A percentile compares a stretch with the other conserved stretches of the same genome.
phyloP scores from a whole-genome alignment of 1,140 invertebrate species.

The Macrostomum lignano region DNA sequence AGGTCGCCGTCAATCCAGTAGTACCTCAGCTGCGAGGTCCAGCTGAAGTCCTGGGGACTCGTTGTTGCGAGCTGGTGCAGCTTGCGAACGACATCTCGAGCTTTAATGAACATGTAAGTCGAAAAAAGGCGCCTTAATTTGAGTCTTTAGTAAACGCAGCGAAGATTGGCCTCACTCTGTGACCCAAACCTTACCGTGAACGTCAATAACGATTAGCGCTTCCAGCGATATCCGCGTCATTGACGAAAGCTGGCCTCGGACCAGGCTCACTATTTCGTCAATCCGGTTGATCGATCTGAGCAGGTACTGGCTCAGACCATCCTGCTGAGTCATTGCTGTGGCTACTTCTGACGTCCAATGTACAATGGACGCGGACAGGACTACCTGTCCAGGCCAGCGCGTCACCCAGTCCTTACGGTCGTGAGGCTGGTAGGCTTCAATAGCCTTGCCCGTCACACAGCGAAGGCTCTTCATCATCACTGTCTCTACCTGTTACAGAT shows the following conservation, averaged over 20 bases:
- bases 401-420: slow-evolving; percentile 22
- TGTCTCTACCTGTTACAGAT: slow-evolving; percentile 19
- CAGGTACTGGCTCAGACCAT: slow-evolving; percentile 16
- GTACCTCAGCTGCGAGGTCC: slow-evolving; percentile 26
- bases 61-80: slow-evolving; percentile 12
- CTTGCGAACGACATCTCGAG: slow-evolving; percentile 42
- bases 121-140: background rate
- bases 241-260: slow-evolving; percentile 18
- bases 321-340: slow-evolving; percentile 8
- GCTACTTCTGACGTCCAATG: slow-evolving; percentile 26
- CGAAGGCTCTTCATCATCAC: slow-evolving; percentile 25
- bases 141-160: background rate
- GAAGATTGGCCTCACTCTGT: background rate
- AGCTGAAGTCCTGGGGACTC: slow-evolving; percentile 18
- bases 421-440: slow-evolving; percentile 13
- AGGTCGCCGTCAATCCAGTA: slow-evolving; percentile 13
- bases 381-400: slow-evolving; percentile 27
- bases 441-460: slow-evolving; percentile 18
- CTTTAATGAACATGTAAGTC: too few relatives aligned
- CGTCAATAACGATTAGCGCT: slow-evolving; percentile 28
- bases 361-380: slow-evolving; percentile 23
- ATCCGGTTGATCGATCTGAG: slow-evolving; percentile 23
- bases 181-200: slow-evolving; percentile 20
- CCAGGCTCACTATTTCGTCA: slow-evolving; percentile 21
- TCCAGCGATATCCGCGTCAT: slow-evolving; percentile 24